Evolutionary conservation across 2,888 invertebrate genomes (phyloP), one percentile per base, ranked within the genome.

Genomic region (Calliopum simillimum): DNA sequence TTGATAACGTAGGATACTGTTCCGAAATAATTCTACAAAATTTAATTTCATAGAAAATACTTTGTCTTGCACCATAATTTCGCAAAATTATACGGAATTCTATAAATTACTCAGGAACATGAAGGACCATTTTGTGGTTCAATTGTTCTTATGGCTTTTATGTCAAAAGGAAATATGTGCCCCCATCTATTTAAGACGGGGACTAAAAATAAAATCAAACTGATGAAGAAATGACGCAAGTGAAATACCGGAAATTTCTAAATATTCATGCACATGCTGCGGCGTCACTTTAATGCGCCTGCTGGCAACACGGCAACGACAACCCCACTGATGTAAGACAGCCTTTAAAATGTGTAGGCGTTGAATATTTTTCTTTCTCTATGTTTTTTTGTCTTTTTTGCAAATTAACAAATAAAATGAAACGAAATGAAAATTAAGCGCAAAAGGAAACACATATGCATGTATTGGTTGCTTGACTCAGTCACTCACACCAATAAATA

Each of bases 401-500:
- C 21, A 56, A 56, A 19, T 44, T n/a, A 46, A 11, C 8, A 12
- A 65, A 65, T 33, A 33, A 58, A 66, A 44, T 65, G 21, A 33
- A 56, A 25, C 33, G 21, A 56, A 56, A 56, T 56, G 14, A 55
- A 46, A 66, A 66, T 23, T 16, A 33, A 25, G 47, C 58, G 16
- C 49, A 47, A 46, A 47, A 44, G 33, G 55, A 53, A 43, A 44
- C 19, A 23, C 65, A 44, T 64, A 53, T 64, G 64, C 33, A 33
- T 33, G 33, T 33, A 33, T 33, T 33, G 33, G 33, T 25, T 25
- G 43, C 33, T 13, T 58, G 66, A 66, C 56, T 44, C 46, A 56
- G 14, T 44, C 13, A 33, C 62, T 61, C 61, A 70, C 69, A 69
- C 65, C 68, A 66, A 47, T n/a, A n/a, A n/a, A n/a, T n/a, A n/a